Conservation (phyloP, 2,113 vertebrate species). For the Ammodytes dubius region DNA sequence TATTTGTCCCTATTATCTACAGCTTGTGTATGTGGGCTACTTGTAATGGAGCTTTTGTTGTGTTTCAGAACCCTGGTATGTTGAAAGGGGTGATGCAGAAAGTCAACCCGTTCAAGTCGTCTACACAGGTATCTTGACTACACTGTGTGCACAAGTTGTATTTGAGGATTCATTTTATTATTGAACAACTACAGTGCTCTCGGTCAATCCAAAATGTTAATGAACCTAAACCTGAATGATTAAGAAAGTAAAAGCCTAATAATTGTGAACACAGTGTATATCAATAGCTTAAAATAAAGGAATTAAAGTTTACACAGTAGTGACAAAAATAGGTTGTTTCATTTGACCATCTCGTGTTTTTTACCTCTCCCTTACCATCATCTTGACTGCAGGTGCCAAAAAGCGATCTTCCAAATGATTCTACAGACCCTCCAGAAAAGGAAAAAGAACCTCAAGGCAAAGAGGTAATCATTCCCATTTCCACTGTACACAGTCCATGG, state of each 20-base stretch:
- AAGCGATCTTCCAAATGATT: background rate
- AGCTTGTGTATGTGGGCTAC: background rate
- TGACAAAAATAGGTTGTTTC: background rate
- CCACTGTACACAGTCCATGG: no score
- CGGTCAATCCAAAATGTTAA: no score
- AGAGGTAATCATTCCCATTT: slow-evolving; percentile 36
- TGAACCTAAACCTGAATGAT: no score
- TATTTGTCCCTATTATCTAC: background rate
- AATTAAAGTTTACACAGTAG: background rate
- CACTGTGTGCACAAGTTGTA: no score
- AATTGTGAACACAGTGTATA: no score
- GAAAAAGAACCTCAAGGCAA: slow-evolving; percentile 13
- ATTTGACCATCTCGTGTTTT: background rate
- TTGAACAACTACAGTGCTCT: no score
- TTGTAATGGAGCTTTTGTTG: background rate
- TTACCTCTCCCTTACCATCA: no score
- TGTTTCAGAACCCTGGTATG: slow-evolving; percentile 65
- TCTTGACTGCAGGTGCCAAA: slow-evolving; percentile 41
- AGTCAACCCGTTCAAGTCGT: slow-evolving; percentile 69
- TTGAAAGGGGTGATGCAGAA: slow-evolving; percentile 69
- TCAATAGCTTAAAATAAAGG: background rate
- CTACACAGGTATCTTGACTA: slow-evolving; percentile 44
- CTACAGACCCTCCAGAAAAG: slow-evolving; percentile 4
- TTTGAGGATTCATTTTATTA: no score
- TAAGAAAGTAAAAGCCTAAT: no score